Conservation (phyloP, 2,888 invertebrate species). For the Achlya flavicornis region DNA sequence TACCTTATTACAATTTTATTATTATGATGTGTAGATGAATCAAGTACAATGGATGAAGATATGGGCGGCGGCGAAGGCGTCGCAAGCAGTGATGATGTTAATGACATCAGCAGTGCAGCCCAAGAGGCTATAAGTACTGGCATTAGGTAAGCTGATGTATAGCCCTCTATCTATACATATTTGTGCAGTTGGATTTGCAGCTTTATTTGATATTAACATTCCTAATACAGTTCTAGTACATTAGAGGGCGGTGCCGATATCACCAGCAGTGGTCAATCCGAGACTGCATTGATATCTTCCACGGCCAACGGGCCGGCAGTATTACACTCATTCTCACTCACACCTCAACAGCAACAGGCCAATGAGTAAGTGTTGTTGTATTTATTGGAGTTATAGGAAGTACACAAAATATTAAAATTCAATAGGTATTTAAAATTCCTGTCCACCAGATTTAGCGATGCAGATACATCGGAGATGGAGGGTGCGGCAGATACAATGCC, state of each 20-base stretch:
- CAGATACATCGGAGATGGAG: slow-evolving; percentile 79
- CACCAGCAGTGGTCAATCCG: slow-evolving; percentile 73
- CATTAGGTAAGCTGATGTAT: slow-evolving; percentile 60
- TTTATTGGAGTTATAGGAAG: slow-evolving; percentile 4
- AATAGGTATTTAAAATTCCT: slow-evolving; percentile 46
- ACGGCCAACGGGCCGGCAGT: slow-evolving; percentile 74
- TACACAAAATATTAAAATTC: slow-evolving; percentile 33
- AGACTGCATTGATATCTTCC: slow-evolving; percentile 71
- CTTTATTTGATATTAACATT: no score
- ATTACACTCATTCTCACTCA: slow-evolving; percentile 67
- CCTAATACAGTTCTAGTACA: slow-evolving; percentile 70
- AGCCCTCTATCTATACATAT: no score
- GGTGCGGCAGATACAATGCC: slow-evolving; percentile 74
- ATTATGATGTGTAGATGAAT: slow-evolving; percentile 61
- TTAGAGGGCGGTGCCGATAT: slow-evolving; percentile 76
- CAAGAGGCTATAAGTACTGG: slow-evolving; percentile 73
- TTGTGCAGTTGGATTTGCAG: no score
- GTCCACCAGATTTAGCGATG: slow-evolving; percentile 67
- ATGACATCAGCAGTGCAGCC: slow-evolving; percentile 79
- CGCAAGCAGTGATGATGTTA: slow-evolving; percentile 80
- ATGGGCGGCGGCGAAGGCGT: slow-evolving; percentile 80
- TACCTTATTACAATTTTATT: neutral
- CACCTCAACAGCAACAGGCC: slow-evolving; percentile 64
- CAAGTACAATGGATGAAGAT: slow-evolving; percentile 81
- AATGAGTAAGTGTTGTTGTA: slow-evolving; percentile 65